Conservation (phyloP, 1,140 invertebrate species). For the Olivierus martensii region DNA sequence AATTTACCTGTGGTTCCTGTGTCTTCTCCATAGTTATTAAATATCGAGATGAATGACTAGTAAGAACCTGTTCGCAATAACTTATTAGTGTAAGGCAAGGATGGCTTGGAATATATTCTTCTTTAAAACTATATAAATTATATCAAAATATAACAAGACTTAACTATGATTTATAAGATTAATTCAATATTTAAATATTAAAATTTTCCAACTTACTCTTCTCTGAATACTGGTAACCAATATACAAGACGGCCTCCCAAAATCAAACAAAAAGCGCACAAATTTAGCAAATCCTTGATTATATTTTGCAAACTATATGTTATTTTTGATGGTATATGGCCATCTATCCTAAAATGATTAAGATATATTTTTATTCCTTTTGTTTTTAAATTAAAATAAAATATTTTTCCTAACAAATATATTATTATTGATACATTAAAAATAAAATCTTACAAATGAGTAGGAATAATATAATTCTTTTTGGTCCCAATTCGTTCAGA, state of each 20-base stretch:
- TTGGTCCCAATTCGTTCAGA: conserved; percentile 63
- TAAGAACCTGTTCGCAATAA: conserved; percentile 76
- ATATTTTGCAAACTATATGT: conserved; percentile 67
- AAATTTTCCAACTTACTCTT: conserved; percentile 24
- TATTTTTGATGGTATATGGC: conserved; percentile 75
- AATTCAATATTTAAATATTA: conserved; percentile 4
- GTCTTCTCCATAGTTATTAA: conserved; percentile 76
- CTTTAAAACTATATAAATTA: conserved; percentile 46
- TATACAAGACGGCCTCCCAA: conserved; percentile 66
- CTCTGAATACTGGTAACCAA: conserved; percentile 70
- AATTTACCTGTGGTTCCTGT: conserved; percentile 14
- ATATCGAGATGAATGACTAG: conserved; percentile 57
- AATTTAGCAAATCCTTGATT: conserved; percentile 65
- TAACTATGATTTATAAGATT: conserved; percentile 1
- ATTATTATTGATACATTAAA: background rate
- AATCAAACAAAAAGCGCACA: conserved; percentile 59
- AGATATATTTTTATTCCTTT: too few species aligned
- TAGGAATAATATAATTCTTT: conserved; percentile 22
- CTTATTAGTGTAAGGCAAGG: conserved; percentile 56
- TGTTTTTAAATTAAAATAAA: too few species aligned
- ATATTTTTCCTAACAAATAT: too few species aligned
- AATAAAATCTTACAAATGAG: conserved; percentile 32
- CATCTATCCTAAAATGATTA: conserved; percentile 40
- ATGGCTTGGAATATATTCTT: conserved; percentile 59
- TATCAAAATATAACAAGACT: conserved; percentile 37